Evolutionary conservation across 2,113 vertebrate genomes (phyloP), one percentile per base, ranked within the genome.

Genomic region (Verasper variegatus): DNA sequence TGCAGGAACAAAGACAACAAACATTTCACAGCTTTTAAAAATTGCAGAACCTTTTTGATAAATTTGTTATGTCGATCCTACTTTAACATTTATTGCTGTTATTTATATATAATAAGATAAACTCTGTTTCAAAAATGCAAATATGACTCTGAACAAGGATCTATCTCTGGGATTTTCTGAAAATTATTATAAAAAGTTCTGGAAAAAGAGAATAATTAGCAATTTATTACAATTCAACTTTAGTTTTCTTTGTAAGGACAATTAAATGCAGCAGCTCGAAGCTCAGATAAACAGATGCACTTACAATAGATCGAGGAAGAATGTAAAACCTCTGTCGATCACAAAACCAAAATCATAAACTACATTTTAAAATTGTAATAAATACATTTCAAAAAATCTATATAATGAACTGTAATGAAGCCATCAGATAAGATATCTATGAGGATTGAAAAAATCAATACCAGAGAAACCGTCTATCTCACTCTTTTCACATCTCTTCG

Each of bases 1-100:
- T 83, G 49, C 66, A 20, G 60, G 24, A 74, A 40, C 47, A 57
- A 24, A 14, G 26, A 23, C 67, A 51, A 31, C 35, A 37, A 37
- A 40, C 3, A 45, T 74, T 40, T 63, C 14, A 60, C 35, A 37
- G 8, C 35, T 9, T 37, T 10, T 9, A 37, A 37, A 37, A 31
- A 31, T 31, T 31, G 31, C 31, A 31, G 31, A 31, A 31, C 31
- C 31, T 31, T 5, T 31, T 31, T 31, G 31, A 31, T 31, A 1
- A 31, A 37, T 37, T 1, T 10, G 10, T 68, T 4, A 37, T 56
- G 9, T 20, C 18, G 20, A 26, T 3, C 12, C 24, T 6, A 73
- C 17, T 24, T 52, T 26, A 42, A 65, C 31, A 66, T 58, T 17
- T 26, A 17, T 71, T 42, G 12, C 11, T 13, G 40, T 42, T 3